Base-by-base conservation (phyloP, 2,113 vertebrate genomes). In the Apteryx mantelli region DNA sequence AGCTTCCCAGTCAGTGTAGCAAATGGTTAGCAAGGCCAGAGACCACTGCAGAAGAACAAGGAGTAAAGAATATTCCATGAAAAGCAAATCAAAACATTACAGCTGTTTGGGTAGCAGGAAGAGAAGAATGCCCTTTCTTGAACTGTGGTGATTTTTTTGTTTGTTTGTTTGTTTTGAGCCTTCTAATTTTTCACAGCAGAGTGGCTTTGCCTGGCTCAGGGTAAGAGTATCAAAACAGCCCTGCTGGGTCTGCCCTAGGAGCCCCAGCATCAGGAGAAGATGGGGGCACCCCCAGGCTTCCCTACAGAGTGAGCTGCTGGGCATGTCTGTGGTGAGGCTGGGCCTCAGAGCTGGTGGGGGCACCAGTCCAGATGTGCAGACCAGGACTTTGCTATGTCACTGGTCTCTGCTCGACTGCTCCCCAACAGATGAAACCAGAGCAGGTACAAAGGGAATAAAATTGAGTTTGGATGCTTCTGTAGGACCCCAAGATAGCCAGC, bases 141-240 rank as follows among this genome's bases (percentile, higher is more conserved):
- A 25, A 6, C 0, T 69, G 42, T 50, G 17, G 3, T 3, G 36
- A 7, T 42, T 42, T 42, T 42, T 42, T 42, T 34, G 8, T n/a
- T 21, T 3, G 2, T 1, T 4, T 61, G 46, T 53, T 40, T 82
- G 18, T 42, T 71, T 17, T 82, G 56, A 34, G 17, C 11, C 48
- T 40, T 32, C 26, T 73, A 25, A n/a, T 65, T 10, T 17, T 52
- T 38, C 5, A 46, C 11, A 60, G 53, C 6, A n/a, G 7, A 4
- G n/a, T 56, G 63, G 46, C 32, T 83, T 76, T 19, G 3, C 20
- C 48, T 88, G 9, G 22, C 22, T 68, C 6, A 11, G 1, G 1
- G 8, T 32, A 61, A 8, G 26, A 48, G 24, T 30, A 44, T 42
- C 13, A 7, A 28, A 3, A 60, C 11, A 60, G 30, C 30, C 8